Percentiles rank a stretch among this genome's conserved stretches.
Conservation (phyloP, 2,113 vertebrate species). For the Saimiri boliviensis region DNA sequence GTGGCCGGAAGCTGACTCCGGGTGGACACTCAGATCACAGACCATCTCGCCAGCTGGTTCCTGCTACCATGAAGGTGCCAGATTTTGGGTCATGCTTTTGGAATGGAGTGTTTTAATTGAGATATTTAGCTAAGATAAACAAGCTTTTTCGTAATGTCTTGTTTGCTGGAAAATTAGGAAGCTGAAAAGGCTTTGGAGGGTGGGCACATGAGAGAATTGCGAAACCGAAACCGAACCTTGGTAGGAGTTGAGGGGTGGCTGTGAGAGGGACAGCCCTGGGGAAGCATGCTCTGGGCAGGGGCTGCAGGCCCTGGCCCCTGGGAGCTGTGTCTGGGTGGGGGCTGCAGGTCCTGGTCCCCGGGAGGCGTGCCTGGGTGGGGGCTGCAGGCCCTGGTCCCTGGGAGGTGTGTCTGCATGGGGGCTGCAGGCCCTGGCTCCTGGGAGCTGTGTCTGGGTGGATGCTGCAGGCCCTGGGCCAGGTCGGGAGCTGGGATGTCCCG, state of each 20-base stretch:
- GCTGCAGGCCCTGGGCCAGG: no score
- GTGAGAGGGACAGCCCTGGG: not conserved
- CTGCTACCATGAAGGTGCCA: not conserved
- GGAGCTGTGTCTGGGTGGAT: no score
- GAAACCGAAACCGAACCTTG: not conserved
- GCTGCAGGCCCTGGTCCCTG: no score
- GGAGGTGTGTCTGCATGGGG: no score
- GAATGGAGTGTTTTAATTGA: constrained; percentile 58
- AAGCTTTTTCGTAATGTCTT: constrained; percentile 4
- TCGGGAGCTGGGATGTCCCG: not conserved
- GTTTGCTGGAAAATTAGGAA: constrained; percentile 24
- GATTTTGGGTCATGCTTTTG: not conserved
- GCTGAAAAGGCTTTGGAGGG: not conserved
- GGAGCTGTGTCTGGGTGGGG: no score
- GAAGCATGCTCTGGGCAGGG: no score
- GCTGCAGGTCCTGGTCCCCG: no score
- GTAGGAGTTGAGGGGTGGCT: not conserved
- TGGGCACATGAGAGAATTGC: rapidly evolving
- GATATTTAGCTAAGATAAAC: constrained; percentile 57
- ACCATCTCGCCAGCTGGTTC: not conserved
- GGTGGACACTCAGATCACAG: not conserved
- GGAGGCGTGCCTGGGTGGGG: no score
- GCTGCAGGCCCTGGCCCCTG: no score
- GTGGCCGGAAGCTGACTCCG: constrained; percentile 41
- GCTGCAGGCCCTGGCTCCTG: no score